Evolutionary conservation across 2,888 invertebrate species (phyloP), one percentile per base, ranked within the genome.

Genomic region (Anoplius nigerrimus): DNA sequence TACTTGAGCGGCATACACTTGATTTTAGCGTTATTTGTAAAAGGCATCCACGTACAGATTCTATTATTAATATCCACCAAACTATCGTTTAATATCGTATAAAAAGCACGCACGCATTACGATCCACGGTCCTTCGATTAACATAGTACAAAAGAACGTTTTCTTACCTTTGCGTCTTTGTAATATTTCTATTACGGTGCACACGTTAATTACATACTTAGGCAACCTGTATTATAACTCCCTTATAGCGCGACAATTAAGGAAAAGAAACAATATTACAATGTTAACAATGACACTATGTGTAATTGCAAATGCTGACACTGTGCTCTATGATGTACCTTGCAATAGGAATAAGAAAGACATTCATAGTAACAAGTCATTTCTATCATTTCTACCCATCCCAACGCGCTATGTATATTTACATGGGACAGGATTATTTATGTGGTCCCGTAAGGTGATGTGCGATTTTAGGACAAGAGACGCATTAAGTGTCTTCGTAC

Each of bases 331-430:
- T 62, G 51, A 51, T 66, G 66, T 66, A 66, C 66, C 66, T 66
- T 66, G 66, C 62, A 66, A 66, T 66, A 66, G 62, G 24, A 66
- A 55, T 66, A 66, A 66, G 66, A 62, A 62, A 62, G 65, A 48
- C 48, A 48, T 48, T 48, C 16, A 48, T 34, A 34, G 34, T 34
- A 34, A 34, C 34, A 34, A 34, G 11, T 34, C 34, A 34, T 34
- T 34, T 34, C 34, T 34, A 6, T 34, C 34, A 34, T 34, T 61
- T 66, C 55, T 22, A 22, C 62, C 62, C 11, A 15, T 4, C 54
- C 48, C 22, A 27, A 4, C 15, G n/a, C 13, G 21, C 18, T 21
- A 34, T 2, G 18, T 52, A 34, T 34, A 11, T 34, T 34, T 8
- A 27, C 53, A 53, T 24, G 24, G 16, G 15, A 8, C 27, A 53